These are phyloP conservation scores for Eidolon helvum DNA, from an alignment of 2,113 vertebrate species.

Conservation along the genomic window DNA sequence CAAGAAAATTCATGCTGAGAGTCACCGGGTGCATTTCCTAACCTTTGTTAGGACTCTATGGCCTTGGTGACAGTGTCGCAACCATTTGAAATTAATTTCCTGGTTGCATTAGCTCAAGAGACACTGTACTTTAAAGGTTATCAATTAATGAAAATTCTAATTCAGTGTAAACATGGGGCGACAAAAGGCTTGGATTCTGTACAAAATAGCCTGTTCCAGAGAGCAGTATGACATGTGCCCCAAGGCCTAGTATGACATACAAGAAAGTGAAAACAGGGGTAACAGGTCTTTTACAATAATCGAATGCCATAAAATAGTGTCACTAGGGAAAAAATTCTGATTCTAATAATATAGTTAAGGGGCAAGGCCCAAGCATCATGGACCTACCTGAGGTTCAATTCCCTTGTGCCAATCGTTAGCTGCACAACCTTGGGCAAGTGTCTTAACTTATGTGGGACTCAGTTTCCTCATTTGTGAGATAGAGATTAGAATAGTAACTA, in stretches of 20 bases:
- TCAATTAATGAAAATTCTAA: conserved; percentile 61
- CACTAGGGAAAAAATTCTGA: neutral
- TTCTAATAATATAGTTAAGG: neutral
- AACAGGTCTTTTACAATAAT: neutral
- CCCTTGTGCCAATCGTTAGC: no score
- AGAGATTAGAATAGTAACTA: neutral
- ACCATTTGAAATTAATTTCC: conserved; percentile 63
- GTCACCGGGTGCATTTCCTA: neutral
- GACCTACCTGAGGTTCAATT: neutral
- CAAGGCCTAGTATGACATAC: neutral
- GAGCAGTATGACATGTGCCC: conserved; percentile 46
- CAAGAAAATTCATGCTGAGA: conserved; percentile 23
- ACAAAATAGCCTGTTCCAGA: neutral
- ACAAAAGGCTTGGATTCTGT: neutral
- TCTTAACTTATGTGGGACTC: neutral
- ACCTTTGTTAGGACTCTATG: conserved; percentile 21
- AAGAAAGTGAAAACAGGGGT: neutral
- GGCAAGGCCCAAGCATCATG: neutral
- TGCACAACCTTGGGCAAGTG: neutral
- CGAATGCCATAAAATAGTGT: neutral
- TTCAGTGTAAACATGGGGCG: conserved; percentile 24
- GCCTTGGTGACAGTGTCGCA: neutral
- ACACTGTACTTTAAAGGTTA: conserved; percentile 68
- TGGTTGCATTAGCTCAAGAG: conserved; percentile 26
- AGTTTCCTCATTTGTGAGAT: neutral